Evolutionary conservation across 2,113 vertebrate species (phyloP).

Genomic region (Otus sunia): DNA sequence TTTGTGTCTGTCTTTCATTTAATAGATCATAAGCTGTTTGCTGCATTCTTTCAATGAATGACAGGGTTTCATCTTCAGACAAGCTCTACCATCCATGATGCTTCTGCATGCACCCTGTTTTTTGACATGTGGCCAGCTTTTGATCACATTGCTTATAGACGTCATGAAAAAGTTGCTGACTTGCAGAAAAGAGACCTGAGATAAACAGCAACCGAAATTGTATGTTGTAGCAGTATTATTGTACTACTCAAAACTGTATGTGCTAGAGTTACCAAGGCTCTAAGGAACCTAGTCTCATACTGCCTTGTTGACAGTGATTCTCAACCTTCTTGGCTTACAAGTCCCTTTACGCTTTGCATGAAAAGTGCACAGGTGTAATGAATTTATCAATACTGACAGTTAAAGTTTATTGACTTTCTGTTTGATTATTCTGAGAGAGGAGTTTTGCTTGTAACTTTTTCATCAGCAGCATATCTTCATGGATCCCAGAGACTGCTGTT

Average conservation of each 20-base stretch:
- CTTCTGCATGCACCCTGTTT: not conserved
- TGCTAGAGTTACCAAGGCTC: not conserved
- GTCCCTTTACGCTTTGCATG: not conserved
- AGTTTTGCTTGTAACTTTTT: not conserved
- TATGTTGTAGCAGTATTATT: not conserved
- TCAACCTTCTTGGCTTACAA: not conserved
- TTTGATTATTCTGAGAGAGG: not conserved
- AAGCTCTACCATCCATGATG: fast-evolving
- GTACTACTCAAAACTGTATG: not conserved
- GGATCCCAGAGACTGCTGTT: not conserved
- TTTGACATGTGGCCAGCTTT: not conserved
- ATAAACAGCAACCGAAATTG: not conserved
- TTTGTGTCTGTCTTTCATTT: not conserved
- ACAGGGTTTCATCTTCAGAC: not conserved
- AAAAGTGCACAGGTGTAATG: not conserved
- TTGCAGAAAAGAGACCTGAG: not conserved
- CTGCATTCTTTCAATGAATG: not conserved
- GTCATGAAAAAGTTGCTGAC: not conserved
- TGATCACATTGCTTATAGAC: not conserved
- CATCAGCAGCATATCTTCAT: not conserved
- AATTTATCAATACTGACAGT: not conserved
- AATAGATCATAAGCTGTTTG: not conserved
- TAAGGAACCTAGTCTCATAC: not conserved
- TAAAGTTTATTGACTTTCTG: not conserved
- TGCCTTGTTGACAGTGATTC: not conserved